Base-by-base conservation (phyloP, 2,888 invertebrate species). In the Leptinotarsa tumamoca region DNA sequence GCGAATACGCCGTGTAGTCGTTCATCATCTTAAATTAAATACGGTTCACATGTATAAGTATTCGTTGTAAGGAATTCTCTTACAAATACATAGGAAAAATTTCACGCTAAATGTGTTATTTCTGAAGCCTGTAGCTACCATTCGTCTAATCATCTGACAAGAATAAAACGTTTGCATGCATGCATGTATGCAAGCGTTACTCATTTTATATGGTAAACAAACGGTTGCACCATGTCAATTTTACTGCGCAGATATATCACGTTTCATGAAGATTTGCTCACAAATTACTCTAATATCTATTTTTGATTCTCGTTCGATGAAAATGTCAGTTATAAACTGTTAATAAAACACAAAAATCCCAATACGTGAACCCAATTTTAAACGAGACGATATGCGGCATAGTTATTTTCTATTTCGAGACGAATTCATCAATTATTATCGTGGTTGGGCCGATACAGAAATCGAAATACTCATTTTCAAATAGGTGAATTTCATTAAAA, bases 81-180 rank as follows among this genome's bases (percentile, higher is more conserved):
- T 17, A 43, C 14, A 63, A 63, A 27, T 33, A 63, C 33, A 18
- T 33, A 63, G 63, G 43, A 63, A 63, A 63, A 18, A 63, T 63
- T 63, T 43, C 43, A 63, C 43, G 63, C 63, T 63, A n/a, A 18
- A 63, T 43, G n/a, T 63, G 63, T 63, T 63, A 63, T 63, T 63
- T 63, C 63, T 63, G 63, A 63, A 43, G 63, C 63, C 63, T 63
- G 63, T 4, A 43, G 43, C 17, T 33, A 63, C 33, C 33, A 63
- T 43, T 27, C 27, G 14, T 43, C 15, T 23, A 61, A 61, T 61
- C 63, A 63, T 18, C 63, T 63, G 14, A 27, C 63, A 17, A 63
- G 63, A 63, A 63, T 63, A 63, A 7, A 58, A 58, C 4, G 58
- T 58, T 58, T 27, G 0, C 33, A 4, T 17, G 43, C 33, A 43